phyloP scores from a whole-genome alignment of 2,797 vertebrate species.

The Garrulus glandarius region DNA sequence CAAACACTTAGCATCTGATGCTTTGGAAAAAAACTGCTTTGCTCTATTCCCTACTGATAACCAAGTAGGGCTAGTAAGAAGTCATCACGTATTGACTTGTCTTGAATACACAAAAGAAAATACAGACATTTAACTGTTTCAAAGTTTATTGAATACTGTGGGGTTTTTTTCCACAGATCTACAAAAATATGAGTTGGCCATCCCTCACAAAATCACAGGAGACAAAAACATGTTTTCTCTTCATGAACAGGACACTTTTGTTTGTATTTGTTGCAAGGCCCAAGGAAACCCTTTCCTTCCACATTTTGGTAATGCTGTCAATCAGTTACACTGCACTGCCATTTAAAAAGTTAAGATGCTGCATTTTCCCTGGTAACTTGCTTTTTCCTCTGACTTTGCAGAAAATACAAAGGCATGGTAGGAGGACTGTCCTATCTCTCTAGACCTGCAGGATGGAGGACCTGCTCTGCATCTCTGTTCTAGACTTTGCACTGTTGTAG shows the following conservation, averaged over 20 bases:
- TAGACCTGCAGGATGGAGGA: background rate
- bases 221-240: background rate
- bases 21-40: background rate
- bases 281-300: background rate
- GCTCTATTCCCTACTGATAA: background rate
- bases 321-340: background rate
- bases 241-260: background rate
- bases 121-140: background rate
- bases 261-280: background rate
- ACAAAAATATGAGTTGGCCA: rapidly evolving
- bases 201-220: background rate
- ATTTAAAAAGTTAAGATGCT: background rate
- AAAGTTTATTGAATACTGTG: background rate
- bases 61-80: background rate
- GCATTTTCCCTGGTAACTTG: background rate
- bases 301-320: background rate
- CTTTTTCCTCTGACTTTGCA: background rate
- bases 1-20: background rate
- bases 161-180: rapidly evolving
- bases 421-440: background rate
- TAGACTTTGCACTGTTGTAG: background rate
- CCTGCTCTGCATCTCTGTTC: background rate
- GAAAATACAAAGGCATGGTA: background rate
- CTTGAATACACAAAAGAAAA: background rate
- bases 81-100: background rate